These are phyloP conservation scores for Molossus molossus DNA, from an alignment of 2,797 vertebrate genomes.

Conservation along the genomic window DNA sequence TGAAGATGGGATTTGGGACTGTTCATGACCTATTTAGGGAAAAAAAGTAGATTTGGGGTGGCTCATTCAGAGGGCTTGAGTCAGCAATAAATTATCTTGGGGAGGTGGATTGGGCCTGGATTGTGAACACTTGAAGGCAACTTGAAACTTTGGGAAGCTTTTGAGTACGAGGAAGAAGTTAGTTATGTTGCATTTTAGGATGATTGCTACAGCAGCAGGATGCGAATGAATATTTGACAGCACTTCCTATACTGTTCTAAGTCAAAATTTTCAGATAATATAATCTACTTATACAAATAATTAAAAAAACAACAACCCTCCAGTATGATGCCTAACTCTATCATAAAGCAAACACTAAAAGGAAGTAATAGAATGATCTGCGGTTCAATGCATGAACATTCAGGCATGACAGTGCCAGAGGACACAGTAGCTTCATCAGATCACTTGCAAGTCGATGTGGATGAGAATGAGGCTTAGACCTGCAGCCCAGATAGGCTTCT, in stretches of 20 bases:
- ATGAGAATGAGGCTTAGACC: not conserved
- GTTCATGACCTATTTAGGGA: not conserved
- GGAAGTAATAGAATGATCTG: not conserved
- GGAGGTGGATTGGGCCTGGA: not conserved
- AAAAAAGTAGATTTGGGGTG: not conserved
- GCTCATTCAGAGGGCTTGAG: not conserved
- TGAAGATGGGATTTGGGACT: not conserved
- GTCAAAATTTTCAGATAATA: not conserved
- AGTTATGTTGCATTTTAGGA: not conserved
- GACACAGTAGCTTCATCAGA: not conserved
- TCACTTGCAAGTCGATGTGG: not conserved
- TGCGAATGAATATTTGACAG: constrained; percentile 7
- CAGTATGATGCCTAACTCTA: not conserved
- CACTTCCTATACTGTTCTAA: not conserved
- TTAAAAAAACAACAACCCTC: not conserved
- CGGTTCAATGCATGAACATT: not conserved
- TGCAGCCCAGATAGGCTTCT: not conserved
- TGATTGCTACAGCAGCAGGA: not conserved
- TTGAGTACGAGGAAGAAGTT: not conserved
- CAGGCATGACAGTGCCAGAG: not conserved
- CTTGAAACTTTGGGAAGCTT: not conserved
- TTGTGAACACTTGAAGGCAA: not conserved
- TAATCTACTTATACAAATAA: not conserved
- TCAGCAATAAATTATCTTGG: not conserved
- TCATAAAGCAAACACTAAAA: constrained; percentile 7